Evolutionary conservation across 2,888 invertebrate genomes (phyloP), one percentile per base, ranked within the genome.

Genomic region (Frankliniella intonsa): DNA sequence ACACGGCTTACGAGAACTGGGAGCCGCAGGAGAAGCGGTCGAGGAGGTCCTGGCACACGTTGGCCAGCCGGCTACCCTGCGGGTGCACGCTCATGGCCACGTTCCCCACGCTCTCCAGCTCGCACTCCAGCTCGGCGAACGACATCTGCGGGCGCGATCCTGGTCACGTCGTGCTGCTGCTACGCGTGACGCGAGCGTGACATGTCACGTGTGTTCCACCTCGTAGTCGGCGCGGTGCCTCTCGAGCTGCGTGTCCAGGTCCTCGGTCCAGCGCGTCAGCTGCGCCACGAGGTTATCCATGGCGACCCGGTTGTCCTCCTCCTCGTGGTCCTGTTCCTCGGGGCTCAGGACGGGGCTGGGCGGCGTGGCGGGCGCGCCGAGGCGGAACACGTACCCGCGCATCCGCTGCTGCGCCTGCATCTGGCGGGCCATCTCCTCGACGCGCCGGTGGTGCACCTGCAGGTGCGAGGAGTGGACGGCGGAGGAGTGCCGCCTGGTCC

Each of bases 61-160:
- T 76, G 69, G 69, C 69, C 69, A 76, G 69, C 69, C 69, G 22
- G 69, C 69, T 76, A 25, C 25, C 69, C 22, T 76, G 69, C 22
- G 11, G 12, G 69, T 76, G 69, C 25, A 76, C 69, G 69, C 69
- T 76, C 69, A 76, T 76, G 69, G 69, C 69, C 25, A 76, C 69
- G 69, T 76, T 76, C 22, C 69, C 69, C 25, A 76, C 69, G 69
- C 69, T 76, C 69, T 76, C 69, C 8, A 76, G 25, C 69, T 76
- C 69, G 69, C 69, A 76, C 25, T 76, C 69, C 9, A 76, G 69
- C 25, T 22, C 69, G 9, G 69, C 69, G 69, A 76, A 76, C 69
- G 69, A 25, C 69, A 76, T 76, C 69, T 76, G 69, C 25, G 69
- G 69, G 22, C 69, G 25, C 3, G 22, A 25, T 8, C 22, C 10